Percentiles rank a stretch among this genome's conserved stretches.
These are phyloP conservation scores for Ectemnius continuus DNA, from an alignment of 2,888 invertebrate genomes.

Conservation along the genomic window DNA sequence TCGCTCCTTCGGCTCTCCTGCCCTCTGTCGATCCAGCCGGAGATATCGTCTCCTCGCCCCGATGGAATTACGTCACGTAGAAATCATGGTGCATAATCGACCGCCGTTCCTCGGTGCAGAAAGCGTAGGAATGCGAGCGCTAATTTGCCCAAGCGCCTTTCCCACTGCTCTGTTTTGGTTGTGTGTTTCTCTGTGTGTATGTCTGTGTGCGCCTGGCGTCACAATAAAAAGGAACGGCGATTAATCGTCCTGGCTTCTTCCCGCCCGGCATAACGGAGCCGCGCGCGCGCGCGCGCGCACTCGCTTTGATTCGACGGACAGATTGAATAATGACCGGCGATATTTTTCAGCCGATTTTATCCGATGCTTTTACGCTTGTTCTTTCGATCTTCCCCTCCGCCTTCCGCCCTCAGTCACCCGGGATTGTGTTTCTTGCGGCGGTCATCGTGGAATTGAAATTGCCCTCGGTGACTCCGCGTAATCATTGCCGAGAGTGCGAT, in stretches of 20 bases:
- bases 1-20: constrained; percentile 1
- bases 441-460: too few relatives aligned
- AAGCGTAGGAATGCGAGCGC: constrained; percentile 69
- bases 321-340: constrained; percentile 1
- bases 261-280: not conserved
- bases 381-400: too few relatives aligned
- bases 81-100: constrained; percentile 63
- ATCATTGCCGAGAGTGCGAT: too few relatives aligned
- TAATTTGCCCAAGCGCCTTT: constrained; percentile 43
- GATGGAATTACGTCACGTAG: constrained; percentile 68
- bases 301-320: not conserved
- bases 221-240: not conserved
- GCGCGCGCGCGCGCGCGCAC: not conserved
- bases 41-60: constrained; percentile 14
- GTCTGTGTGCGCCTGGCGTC: constrained; percentile 2
- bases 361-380: too few relatives aligned
- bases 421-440: too few relatives aligned
- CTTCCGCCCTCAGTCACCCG: too few relatives aligned
- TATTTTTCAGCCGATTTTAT: not conserved
- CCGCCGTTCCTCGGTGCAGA: constrained; percentile 61
- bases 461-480: too few relatives aligned
- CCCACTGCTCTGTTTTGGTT: constrained; percentile 1
- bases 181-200: not conserved
- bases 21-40: constrained; percentile 14
- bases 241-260: constrained; percentile 10